These are phyloP conservation scores for Cryptus armator DNA, from an alignment of 2,888 invertebrate species.

Conservation along the genomic window DNA sequence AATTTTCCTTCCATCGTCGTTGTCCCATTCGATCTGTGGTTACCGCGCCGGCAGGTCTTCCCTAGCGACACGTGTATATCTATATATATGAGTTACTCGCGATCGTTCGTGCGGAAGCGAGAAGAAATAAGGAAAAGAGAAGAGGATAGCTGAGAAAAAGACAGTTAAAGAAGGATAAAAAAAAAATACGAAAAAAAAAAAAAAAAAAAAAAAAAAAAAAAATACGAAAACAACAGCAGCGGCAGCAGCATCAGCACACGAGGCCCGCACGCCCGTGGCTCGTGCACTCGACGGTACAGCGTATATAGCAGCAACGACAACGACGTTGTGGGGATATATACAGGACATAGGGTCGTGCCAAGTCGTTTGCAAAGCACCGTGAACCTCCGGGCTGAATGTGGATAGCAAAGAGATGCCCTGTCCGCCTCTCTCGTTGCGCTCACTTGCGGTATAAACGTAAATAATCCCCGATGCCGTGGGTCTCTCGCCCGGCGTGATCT, in stretches of 20 bases:
- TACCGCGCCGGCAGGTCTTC: slow-evolving; percentile 47
- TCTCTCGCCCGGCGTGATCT: slow-evolving; percentile 25
- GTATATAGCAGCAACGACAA: slow-evolving; percentile 29
- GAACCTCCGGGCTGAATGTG: slow-evolving; percentile 12
- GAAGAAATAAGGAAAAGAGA: background rate
- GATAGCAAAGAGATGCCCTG: slow-evolving; percentile 11
- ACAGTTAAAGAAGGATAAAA: background rate
- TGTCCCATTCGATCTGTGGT: slow-evolving; percentile 15
- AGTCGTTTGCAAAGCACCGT: slow-evolving; percentile 53
- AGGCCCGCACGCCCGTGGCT: slow-evolving; percentile 48
- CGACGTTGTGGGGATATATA: slow-evolving; percentile 35
- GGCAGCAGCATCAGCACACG: slow-evolving; percentile 32
- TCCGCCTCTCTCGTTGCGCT: slow-evolving; percentile 8
- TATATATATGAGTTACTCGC: background rate
- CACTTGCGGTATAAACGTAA: slow-evolving; percentile 35
- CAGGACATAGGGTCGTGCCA: slow-evolving; percentile 45
- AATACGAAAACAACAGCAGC: slow-evolving; percentile 9
- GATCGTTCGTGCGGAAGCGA: background rate
- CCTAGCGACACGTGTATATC: background rate
- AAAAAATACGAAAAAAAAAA: background rate
- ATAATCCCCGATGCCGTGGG: slow-evolving; percentile 35
- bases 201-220: slow-evolving; percentile 17
- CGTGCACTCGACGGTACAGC: slow-evolving; percentile 23
- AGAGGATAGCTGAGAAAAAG: slow-evolving; percentile 34
- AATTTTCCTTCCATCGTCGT: slow-evolving; percentile 47